Percentiles rank a stretch among this genome's conserved stretches.
These are phyloP conservation scores for Dermatemys mawii DNA, from an alignment of 2,113 vertebrate species.

Conservation along the genomic window DNA sequence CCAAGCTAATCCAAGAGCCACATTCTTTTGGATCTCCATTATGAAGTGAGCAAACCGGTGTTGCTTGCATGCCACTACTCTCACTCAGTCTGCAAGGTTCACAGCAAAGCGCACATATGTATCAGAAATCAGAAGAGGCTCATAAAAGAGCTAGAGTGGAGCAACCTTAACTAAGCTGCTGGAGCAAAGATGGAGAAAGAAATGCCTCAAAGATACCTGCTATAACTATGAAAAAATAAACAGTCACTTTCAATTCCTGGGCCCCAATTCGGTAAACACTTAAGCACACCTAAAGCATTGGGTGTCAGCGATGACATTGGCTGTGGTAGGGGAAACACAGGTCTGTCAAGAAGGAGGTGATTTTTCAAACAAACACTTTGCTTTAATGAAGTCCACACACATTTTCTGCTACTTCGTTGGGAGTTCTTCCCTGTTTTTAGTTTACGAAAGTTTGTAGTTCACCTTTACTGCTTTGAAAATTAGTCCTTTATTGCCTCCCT, in stretches of 20 bases:
- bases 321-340: background rate
- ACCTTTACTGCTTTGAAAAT: background rate
- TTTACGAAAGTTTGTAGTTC: background rate
- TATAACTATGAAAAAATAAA: background rate
- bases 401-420: background rate
- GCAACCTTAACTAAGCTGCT: background rate
- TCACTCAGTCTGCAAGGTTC: background rate
- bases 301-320: background rate
- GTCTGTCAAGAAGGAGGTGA: background rate
- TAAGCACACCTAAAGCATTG: background rate
- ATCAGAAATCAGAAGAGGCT: background rate
- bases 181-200: background rate
- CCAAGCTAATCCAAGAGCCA: background rate
- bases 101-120: accelerated
- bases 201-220: background rate
- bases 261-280: background rate
- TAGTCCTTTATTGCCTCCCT: background rate
- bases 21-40: background rate
- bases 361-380: too few species aligned
- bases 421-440: background rate
- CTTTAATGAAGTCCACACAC: background rate
- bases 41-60: background rate
- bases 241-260: background rate
- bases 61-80: background rate
- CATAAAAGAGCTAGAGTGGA: background rate